Conservation (phyloP, 2,797 vertebrate species). For the Rhinichthys osculus region DNA sequence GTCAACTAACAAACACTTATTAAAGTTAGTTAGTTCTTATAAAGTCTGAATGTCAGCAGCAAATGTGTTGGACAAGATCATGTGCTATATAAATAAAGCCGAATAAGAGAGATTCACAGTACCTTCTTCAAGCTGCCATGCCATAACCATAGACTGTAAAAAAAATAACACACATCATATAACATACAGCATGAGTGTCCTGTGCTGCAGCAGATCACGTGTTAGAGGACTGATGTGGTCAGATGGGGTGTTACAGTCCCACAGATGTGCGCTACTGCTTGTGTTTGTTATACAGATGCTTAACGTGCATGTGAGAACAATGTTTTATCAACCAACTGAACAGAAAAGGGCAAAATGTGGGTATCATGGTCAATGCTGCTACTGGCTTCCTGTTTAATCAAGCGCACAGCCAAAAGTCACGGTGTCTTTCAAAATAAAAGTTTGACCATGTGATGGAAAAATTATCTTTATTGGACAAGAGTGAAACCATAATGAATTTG, state of each 20-base stretch:
- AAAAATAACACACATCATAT: neutral
- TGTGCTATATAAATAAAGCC: neutral
- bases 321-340: neutral
- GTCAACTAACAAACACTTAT: neutral
- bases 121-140: conserved; percentile 24
- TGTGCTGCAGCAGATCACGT: neutral
- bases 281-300: neutral
- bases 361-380: neutral
- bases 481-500: neutral
- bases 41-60: neutral
- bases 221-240: neutral
- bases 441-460: rapidly evolving
- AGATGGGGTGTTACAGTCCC: neutral
- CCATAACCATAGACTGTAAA: neutral
- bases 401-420: neutral
- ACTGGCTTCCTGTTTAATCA: neutral
- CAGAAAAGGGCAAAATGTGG: neutral
- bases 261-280: no score
- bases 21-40: neutral
- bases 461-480: neutral
- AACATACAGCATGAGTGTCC: neutral
- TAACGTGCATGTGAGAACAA: neutral
- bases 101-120: neutral
- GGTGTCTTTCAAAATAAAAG: conserved; percentile 41
- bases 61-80: neutral